These are phyloP conservation scores for Cossypha dichroa DNA, from an alignment of 2,797 vertebrate species.

Conservation along the genomic window DNA sequence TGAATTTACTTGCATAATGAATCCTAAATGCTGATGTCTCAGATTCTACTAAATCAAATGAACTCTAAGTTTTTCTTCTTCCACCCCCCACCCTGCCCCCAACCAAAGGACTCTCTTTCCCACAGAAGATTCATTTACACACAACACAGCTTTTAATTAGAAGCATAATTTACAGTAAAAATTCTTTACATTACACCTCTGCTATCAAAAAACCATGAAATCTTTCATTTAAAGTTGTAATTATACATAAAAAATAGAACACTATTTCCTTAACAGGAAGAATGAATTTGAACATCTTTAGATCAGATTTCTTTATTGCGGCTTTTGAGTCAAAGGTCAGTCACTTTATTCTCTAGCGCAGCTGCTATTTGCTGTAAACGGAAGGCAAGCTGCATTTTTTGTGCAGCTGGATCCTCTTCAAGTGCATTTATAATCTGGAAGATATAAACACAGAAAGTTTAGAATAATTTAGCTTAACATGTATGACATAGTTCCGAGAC, in stretches of 20 bases:
- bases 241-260: slow-evolving; percentile 79
- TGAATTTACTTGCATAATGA: slow-evolving; percentile 72
- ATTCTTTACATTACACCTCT: slow-evolving; percentile 75
- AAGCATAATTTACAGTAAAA: slow-evolving; percentile 80
- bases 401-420: slow-evolving; percentile 93
- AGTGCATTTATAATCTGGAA: slow-evolving; percentile 93
- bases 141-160: slow-evolving; percentile 76
- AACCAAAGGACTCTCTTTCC: slow-evolving; percentile 59
- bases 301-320: slow-evolving; percentile 72
- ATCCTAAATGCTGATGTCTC: slow-evolving; percentile 67
- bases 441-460: slow-evolving; percentile 39
- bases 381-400: slow-evolving; percentile 97
- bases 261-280: slow-evolving; percentile 77
- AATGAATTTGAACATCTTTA: slow-evolving; percentile 76
- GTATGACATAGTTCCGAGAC: neutral
- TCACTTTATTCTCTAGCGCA: slow-evolving; percentile 97
- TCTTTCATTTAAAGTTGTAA: slow-evolving; percentile 75
- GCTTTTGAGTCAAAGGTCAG: slow-evolving; percentile 88
- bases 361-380: slow-evolving; percentile 97
- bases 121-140: slow-evolving; percentile 71
- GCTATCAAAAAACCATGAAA: slow-evolving; percentile 71
- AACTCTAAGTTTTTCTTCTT: slow-evolving; percentile 48
- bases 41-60: slow-evolving; percentile 59
- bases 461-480: slow-evolving; percentile 7
- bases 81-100: slow-evolving; percentile 54